phyloP scores from a whole-genome alignment of 2,888 invertebrate genomes.

The Loripinus fragilis region DNA sequence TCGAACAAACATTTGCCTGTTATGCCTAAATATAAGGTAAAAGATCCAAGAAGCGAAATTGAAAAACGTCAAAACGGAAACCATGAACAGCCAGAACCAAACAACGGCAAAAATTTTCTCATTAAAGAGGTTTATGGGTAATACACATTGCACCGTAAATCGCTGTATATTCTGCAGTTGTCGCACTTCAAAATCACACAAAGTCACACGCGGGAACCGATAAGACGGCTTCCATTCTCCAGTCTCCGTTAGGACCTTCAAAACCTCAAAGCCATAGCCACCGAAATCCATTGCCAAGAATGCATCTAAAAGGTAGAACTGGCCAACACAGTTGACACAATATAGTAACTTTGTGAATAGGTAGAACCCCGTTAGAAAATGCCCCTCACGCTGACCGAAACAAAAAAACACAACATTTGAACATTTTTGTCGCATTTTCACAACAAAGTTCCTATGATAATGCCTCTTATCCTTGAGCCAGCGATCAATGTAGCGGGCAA shows the following conservation, averaged over 20 bases:
- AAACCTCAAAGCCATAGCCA: slow-evolving; percentile 67
- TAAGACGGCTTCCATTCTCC: slow-evolving; percentile 66
- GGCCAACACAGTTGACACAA: slow-evolving; percentile 64
- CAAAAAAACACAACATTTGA: slow-evolving; percentile 65
- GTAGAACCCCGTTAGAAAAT: slow-evolving; percentile 68
- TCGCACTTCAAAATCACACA: slow-evolving; percentile 71
- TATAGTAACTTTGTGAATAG: slow-evolving; percentile 65
- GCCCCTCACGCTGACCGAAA: slow-evolving; percentile 66
- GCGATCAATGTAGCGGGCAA: slow-evolving; percentile 66
- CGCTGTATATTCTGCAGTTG: slow-evolving; percentile 65
- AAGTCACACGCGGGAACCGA: slow-evolving; percentile 68
- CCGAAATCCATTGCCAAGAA: slow-evolving; percentile 66
- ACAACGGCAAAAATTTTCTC: slow-evolving; percentile 71
- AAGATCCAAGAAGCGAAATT: slow-evolving; percentile 68
- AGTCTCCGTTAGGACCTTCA: slow-evolving; percentile 54
- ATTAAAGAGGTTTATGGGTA: slow-evolving; percentile 72
- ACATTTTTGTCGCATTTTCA: slow-evolving; percentile 57
- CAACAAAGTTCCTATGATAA: slow-evolving; percentile 61
- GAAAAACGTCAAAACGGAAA: slow-evolving; percentile 58
- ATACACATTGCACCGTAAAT: slow-evolving; percentile 69
- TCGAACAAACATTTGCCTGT: slow-evolving; percentile 58
- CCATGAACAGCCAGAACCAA: slow-evolving; percentile 71
- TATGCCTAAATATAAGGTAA: slow-evolving; percentile 61
- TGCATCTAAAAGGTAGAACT: slow-evolving; percentile 69
- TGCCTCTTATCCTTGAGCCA: slow-evolving; percentile 69